Evolutionary conservation across 2,113 vertebrate genomes (phyloP).

Genomic region (Lynx canadensis): DNA sequence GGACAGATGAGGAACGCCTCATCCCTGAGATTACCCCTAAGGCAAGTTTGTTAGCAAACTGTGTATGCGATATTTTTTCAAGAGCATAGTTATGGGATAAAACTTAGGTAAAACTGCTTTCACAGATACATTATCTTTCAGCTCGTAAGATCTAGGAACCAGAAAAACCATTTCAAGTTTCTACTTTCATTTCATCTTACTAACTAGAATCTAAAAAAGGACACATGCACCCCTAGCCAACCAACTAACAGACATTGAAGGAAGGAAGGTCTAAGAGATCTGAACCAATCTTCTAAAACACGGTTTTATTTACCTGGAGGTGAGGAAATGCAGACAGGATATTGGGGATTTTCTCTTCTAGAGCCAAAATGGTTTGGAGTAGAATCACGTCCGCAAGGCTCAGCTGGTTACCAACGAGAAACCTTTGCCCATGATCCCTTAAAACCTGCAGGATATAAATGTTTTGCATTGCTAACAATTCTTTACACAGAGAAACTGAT

Average conservation of each 20-base stretch:
- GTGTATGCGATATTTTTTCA: not conserved
- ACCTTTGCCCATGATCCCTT: slow-evolving; percentile 77
- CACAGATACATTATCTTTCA: not conserved
- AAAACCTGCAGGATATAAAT: slow-evolving; percentile 82
- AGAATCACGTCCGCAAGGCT: slow-evolving; percentile 92
- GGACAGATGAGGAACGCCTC: not conserved
- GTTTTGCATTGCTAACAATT: not conserved
- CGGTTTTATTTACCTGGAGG: slow-evolving; percentile 87
- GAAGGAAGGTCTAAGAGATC: not conserved
- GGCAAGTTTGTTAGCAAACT: not conserved
- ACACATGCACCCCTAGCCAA: not conserved
- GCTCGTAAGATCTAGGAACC: not conserved
- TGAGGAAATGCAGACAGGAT: slow-evolving; percentile 88
- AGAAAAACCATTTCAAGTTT: slow-evolving; percentile 18
- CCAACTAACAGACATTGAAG: not conserved
- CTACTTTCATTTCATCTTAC: not conserved
- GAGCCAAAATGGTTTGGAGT: slow-evolving; percentile 90
- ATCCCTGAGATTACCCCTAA: accelerated
- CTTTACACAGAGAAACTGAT: not conserved
- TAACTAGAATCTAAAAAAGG: not conserved
- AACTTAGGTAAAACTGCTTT: not conserved
- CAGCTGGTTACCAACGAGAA: slow-evolving; percentile 90
- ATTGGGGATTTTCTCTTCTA: slow-evolving; percentile 89
- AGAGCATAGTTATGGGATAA: not conserved
- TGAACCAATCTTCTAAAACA: not conserved